These are phyloP conservation scores for Pseudoips prasinana DNA, from an alignment of 2,888 invertebrate genomes.

Conservation along the genomic window DNA sequence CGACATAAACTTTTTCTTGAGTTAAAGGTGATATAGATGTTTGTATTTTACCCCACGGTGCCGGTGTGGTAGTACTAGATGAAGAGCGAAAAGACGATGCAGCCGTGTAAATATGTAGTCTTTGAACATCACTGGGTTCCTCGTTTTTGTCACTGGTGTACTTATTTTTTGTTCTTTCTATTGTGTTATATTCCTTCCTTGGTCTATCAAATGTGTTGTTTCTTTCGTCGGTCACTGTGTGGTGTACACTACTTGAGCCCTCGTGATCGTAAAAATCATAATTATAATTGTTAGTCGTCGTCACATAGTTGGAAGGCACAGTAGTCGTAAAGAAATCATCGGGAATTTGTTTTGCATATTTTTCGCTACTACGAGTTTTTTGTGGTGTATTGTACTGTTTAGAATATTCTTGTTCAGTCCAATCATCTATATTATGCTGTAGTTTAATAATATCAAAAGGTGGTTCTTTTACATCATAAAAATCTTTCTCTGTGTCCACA, in stretches of 20 bases:
- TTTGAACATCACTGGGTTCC: slow-evolving; percentile 49
- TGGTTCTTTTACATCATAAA: slow-evolving; percentile 74
- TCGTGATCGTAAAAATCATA: slow-evolving; percentile 73
- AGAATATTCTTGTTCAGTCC: slow-evolving; percentile 90
- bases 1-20: slow-evolving; percentile 91
- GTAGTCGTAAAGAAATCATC: slow-evolving; percentile 87
- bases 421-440: slow-evolving; percentile 92
- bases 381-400: slow-evolving; percentile 72
- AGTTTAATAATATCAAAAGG: slow-evolving; percentile 87
- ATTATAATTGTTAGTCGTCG: slow-evolving; percentile 55
- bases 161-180: slow-evolving; percentile 55
- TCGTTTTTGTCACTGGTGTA: slow-evolving; percentile 49
- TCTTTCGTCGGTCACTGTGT: slow-evolving; percentile 58
- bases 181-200: slow-evolving; percentile 59
- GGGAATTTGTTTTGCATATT: slow-evolving; percentile 89
- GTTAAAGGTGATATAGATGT: slow-evolving; percentile 89
- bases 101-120: slow-evolving; percentile 66
- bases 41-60: slow-evolving; percentile 85
- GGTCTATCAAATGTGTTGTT: slow-evolving; percentile 41
- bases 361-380: slow-evolving; percentile 77
- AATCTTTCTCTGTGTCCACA: slow-evolving; percentile 55
- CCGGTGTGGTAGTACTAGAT: slow-evolving; percentile 63
- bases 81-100: slow-evolving; percentile 64
- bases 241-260: slow-evolving; percentile 70
- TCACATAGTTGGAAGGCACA: slow-evolving; percentile 61